These are phyloP conservation scores for Ptychoptera albimana DNA, from an alignment of 2,888 invertebrate species.

Conservation along the genomic window DNA sequence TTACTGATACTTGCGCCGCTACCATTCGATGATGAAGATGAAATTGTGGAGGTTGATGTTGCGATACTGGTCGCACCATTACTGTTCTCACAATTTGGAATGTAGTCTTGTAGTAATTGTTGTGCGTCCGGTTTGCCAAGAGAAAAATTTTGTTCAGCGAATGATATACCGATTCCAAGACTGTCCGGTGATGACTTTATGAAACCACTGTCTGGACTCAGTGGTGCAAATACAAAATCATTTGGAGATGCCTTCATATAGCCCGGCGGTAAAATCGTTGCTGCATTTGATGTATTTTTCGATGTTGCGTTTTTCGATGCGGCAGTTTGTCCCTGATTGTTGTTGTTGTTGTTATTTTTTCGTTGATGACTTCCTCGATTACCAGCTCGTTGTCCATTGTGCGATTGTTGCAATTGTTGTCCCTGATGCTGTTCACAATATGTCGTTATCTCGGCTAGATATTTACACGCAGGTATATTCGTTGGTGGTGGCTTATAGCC, in stretches of 20 bases:
- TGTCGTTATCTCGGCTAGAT: conserved; percentile 20
- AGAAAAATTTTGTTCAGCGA: background rate
- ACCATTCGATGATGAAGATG: conserved; percentile 11
- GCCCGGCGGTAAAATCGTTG: conserved; percentile 19
- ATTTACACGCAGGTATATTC: conserved; percentile 25
- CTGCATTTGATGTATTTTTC: background rate
- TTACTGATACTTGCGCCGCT: conserved; percentile 19
- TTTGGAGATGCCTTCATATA: conserved; percentile 30
- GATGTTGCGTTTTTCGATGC: background rate
- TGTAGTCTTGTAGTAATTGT: conserved; percentile 18
- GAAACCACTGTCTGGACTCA: conserved; percentile 7
- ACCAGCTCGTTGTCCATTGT: conserved; percentile 10
- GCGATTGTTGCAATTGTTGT: conserved; percentile 9
- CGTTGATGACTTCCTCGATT: conserved; percentile 9
- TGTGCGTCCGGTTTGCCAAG: background rate
- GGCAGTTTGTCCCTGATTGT: conserved; percentile 13
- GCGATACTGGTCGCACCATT: conserved; percentile 3
- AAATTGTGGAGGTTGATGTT: background rate
- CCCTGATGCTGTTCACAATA: conserved; percentile 10
- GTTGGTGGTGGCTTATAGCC: conserved; percentile 25
- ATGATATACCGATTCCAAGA: background rate
- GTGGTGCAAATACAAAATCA: conserved; percentile 17
- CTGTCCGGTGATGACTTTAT: conserved; percentile 6
- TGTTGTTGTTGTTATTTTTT: conserved; percentile 14
- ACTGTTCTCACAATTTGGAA: conserved; percentile 18